Evolutionary conservation across 2,113 vertebrate species (phyloP), one percentile per base, ranked within the genome.

Genomic region (Machaerirhynchus nigripectus): DNA sequence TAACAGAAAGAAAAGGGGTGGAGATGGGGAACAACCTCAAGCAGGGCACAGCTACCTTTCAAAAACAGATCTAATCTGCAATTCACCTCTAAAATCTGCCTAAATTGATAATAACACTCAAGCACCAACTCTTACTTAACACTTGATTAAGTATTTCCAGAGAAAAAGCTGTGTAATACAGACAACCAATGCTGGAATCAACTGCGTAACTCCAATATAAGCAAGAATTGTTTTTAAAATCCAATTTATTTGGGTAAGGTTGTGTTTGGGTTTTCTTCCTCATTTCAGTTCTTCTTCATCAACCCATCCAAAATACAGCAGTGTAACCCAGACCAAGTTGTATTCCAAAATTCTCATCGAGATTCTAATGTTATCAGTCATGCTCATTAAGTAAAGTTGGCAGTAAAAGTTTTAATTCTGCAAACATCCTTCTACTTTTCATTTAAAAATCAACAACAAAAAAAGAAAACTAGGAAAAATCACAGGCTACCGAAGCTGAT

Each of bases 241-340:
- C 26, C 11, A 3, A 10, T 49, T 77, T 30, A 24, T 64, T 80
- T 75, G 15, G 27, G 16, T 21, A 9, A 1, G 6, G 13, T 46
- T 35, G 24, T n/a, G 14, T 31, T 65, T n/a, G 22, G 3, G 26
- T 19, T 69, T 14, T 37, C 33, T 50, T 24, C 22, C 9, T 37
- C 31, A 33, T 64, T 40, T 27, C 14, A 9, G 7, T 11, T 28
- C 46, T 40, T 74, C 22, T 23, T 27, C 35, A 50, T 35, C 14
- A 59, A 6, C 3, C 3, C 6, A n/a, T 4, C 20, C 23, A 6
- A 3, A n/a, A 31, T 2, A 61, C 0, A 93, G 14, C 6, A 47
- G 56, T 52, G 8, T 21, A 35, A 4, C 5, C 15, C 31, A 73
- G 11, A n/a, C 15, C 11, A 55, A 60, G 26, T 0, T 50, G 30